Evolutionary conservation across 2,113 vertebrate genomes (phyloP).

Genomic region (Macroglossus sobrinus): DNA sequence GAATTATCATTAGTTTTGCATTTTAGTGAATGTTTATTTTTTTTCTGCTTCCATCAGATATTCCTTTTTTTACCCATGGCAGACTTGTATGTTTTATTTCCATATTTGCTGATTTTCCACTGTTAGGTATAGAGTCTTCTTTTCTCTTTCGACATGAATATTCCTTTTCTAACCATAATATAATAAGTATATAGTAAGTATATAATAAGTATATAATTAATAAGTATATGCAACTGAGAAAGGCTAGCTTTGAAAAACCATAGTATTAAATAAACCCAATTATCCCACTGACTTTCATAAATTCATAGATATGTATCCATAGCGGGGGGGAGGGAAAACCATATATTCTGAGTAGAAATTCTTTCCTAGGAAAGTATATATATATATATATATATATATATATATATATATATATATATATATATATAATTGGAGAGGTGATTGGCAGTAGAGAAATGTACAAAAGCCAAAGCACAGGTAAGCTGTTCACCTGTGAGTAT

Average conservation of each 20-base stretch:
- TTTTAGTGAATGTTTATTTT: neutral
- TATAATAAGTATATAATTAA: no score
- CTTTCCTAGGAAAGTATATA: neutral
- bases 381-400: no score
- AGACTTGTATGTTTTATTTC: neutral
- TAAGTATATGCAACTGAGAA: neutral
- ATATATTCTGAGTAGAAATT: neutral
- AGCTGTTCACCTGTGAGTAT: neutral
- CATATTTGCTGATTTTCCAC: neutral
- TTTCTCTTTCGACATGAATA: neutral
- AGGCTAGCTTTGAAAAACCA: neutral
- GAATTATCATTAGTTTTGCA: neutral
- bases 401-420: no score
- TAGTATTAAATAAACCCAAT: neutral
- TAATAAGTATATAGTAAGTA: neutral
- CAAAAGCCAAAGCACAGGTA: neutral
- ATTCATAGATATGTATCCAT: neutral
- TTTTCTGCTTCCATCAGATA: neutral
- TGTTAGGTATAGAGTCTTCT: neutral
- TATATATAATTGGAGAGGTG: no score
- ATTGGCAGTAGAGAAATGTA: neutral
- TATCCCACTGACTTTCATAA: neutral
- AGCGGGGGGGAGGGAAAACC: neutral
- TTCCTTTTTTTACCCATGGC: neutral
- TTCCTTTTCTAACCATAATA: neutral